Evolutionary conservation across 2,797 vertebrate species (phyloP).

Genomic region (Anas capensis): DNA sequence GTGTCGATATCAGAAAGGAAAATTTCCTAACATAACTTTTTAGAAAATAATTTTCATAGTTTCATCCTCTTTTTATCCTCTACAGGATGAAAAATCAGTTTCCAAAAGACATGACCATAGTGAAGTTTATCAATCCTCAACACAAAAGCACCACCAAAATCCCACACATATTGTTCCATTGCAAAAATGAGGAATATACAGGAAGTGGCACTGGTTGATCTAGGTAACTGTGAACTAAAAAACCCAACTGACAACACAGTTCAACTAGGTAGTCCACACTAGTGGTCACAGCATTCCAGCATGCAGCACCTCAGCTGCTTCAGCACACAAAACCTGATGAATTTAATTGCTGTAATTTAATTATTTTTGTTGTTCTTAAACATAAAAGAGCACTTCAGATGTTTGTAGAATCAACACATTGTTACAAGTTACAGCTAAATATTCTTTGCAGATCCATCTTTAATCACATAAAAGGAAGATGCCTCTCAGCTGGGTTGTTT

Average conservation of each 20-base stretch:
- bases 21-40: not conserved
- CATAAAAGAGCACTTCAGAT: not conserved
- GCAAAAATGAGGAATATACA: not conserved
- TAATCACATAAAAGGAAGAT: not conserved
- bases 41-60: not conserved
- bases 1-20: not conserved
- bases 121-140: accelerated
- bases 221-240: not conserved
- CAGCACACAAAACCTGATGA: not conserved
- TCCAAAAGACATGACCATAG: not conserved
- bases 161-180: not conserved
- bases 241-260: not conserved
- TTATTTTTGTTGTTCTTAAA: not conserved
- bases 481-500: not conserved
- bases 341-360: not conserved
- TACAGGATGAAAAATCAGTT: not conserved
- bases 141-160: not conserved
- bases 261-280: not conserved
- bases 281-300: accelerated
- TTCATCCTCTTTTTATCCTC: not conserved
- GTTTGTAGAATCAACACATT: not conserved
- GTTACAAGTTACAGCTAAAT: not conserved
- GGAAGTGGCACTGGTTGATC: not conserved
- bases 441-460: not conserved
- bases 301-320: not conserved